Conservation (phyloP, 1,140 invertebrate species). For the Neotoxoptera formosana region DNA sequence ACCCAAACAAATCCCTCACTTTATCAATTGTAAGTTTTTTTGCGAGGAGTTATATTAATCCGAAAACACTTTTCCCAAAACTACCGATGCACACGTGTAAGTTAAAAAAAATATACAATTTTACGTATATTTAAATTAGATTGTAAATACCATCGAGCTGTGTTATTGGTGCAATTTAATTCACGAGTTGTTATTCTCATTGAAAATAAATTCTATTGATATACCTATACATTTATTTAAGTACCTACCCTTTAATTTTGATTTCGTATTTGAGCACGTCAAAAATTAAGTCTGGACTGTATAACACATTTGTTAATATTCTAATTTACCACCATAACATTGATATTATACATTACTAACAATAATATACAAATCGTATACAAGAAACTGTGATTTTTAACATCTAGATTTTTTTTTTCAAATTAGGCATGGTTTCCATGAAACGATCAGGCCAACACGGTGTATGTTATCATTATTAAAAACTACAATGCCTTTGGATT, state of each 20-base stretch:
- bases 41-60: not conserved
- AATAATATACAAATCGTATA: not conserved
- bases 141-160: not conserved
- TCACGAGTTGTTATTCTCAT: not conserved
- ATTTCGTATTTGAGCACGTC: not conserved
- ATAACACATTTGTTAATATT: not conserved
- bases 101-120: not conserved
- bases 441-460: constrained; percentile 42
- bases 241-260: not conserved
- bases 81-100: not conserved
- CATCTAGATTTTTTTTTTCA: constrained; percentile 20
- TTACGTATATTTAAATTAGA: not conserved
- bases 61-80: not conserved
- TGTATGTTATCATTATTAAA: constrained; percentile 46
- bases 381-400: constrained; percentile 26
- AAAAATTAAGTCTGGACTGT: not conserved
- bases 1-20: not conserved
- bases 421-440: constrained; percentile 49
- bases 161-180: not conserved
- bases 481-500: constrained; percentile 54
- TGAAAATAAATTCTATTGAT: not conserved
- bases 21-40: not conserved
- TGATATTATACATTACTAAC: not conserved
- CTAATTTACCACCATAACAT: not conserved
- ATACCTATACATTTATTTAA: not conserved